Conservation (phyloP, 2,888 invertebrate species). For the Drosophila antonietae region DNA sequence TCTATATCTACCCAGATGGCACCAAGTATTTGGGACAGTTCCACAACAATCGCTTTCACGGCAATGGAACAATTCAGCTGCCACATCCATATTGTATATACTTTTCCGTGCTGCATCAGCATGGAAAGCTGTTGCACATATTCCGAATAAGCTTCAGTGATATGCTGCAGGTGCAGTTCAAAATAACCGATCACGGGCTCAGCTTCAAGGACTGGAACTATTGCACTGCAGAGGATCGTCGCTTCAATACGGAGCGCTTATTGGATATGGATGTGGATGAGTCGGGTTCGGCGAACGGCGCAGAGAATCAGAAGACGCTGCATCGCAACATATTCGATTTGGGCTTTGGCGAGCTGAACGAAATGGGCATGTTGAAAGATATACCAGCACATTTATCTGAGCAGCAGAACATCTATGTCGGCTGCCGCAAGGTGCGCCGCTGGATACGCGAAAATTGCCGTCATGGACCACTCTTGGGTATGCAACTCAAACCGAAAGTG, state of each 20-base stretch:
- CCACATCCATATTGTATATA: conserved; percentile 39
- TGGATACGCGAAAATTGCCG: conserved; percentile 62
- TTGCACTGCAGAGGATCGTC: conserved; percentile 87
- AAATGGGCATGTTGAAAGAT: conserved; percentile 15
- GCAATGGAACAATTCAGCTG: conserved; percentile 85
- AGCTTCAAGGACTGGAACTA: conserved; percentile 87
- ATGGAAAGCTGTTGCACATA: conserved; percentile 46
- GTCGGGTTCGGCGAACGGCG: conserved; percentile 13
- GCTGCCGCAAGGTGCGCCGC: conserved; percentile 82
- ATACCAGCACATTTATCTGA: conserved; percentile 8
- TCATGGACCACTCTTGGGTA: conserved; percentile 41
- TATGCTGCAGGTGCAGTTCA: conserved; percentile 68
- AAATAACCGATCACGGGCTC: conserved; percentile 5
- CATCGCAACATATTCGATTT: conserved; percentile 54
- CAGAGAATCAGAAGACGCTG: background rate
- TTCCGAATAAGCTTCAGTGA: conserved; percentile 46
- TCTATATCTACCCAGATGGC: conserved; percentile 87
- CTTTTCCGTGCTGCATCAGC: conserved; percentile 74
- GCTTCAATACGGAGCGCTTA: conserved; percentile 83
- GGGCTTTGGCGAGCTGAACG: conserved; percentile 50
- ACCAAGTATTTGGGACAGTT: conserved; percentile 87
- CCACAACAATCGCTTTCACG: conserved; percentile 85
- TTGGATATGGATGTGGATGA: background rate
- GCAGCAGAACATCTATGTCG: conserved; percentile 23
- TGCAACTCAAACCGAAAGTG: conserved; percentile 10